Evolutionary conservation across 2,113 vertebrate genomes (phyloP).

Genomic region (Pachycephala philippinensis): DNA sequence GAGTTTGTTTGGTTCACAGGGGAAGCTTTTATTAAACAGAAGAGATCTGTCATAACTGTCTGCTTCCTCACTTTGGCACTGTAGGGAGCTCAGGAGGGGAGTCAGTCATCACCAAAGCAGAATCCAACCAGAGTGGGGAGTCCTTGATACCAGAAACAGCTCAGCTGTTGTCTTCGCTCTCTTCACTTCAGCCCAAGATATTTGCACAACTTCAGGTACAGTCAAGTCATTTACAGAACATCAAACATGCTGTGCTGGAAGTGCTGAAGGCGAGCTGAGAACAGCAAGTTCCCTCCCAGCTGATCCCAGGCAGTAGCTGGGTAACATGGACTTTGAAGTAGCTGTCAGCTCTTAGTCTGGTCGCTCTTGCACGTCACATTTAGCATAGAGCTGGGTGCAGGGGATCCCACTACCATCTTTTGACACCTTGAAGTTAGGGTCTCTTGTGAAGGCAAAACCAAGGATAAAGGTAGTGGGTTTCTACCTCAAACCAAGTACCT

Average conservation of each 20-base stretch:
- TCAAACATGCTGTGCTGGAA: neutral
- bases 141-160: slow-evolving; percentile 68
- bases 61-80: neutral
- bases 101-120: slow-evolving; percentile 55
- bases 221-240: neutral
- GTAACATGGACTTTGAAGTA: neutral
- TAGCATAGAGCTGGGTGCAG: neutral
- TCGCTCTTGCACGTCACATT: neutral
- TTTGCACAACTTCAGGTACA: slow-evolving; percentile 81
- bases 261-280: neutral
- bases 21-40: neutral
- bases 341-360: neutral
- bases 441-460: neutral
- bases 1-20: neutral
- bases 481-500: neutral
- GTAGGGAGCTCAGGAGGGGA: slow-evolving; percentile 62
- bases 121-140: slow-evolving; percentile 34
- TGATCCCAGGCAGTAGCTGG: neutral
- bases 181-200: slow-evolving; percentile 80
- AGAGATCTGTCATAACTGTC: slow-evolving; percentile 1
- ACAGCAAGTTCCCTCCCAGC: neutral
- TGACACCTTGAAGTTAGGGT: neutral
- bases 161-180: slow-evolving; percentile 76
- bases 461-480: neutral
- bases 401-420: neutral